Percentiles rank a stretch among this genome's conserved stretches.
Conservation (phyloP, 1,140 invertebrate species). For the Elymnias hypermnestra region DNA sequence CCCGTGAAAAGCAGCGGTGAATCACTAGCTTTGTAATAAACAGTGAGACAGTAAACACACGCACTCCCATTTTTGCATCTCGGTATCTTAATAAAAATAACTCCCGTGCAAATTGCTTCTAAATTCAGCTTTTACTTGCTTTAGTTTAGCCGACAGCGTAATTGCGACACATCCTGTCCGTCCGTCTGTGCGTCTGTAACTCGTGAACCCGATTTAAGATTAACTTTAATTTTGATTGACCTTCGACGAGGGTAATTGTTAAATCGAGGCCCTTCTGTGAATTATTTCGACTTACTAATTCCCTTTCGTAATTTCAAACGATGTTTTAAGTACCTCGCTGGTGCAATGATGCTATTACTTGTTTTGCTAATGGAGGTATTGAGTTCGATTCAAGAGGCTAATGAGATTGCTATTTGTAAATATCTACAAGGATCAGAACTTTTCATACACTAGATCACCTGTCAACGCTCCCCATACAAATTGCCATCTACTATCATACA, state of each 20-base stretch:
- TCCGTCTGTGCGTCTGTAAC: conserved; percentile 34
- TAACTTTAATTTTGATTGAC: conserved; percentile 49
- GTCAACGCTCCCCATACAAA: conserved; percentile 52
- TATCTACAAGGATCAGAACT: too few relatives aligned
- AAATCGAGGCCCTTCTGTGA: conserved; percentile 24
- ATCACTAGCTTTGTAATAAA: too few relatives aligned
- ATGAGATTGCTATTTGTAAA: too few relatives aligned
- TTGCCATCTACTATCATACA: conserved; percentile 43
- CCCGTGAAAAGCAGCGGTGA: too few relatives aligned
- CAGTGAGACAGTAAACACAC: neutral
- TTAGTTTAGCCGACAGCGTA: conserved; percentile 45
- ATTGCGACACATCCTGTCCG: conserved; percentile 51
- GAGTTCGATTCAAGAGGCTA: too few relatives aligned
- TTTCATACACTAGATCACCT: conserved; percentile 51
- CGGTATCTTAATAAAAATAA: conserved; percentile 17
- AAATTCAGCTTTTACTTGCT: conserved; percentile 46
- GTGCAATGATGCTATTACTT: too few relatives aligned
- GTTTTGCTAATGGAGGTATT: too few relatives aligned
- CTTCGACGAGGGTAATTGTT: conserved; percentile 43
- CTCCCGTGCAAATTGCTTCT: conserved; percentile 36
- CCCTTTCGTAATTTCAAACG: too few relatives aligned
- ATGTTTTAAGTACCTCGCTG: too few relatives aligned
- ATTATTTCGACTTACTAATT: conserved; percentile 33
- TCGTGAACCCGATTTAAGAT: conserved; percentile 39
- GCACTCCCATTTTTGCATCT: neutral